phyloP scores from a whole-genome alignment of 2,113 vertebrate genomes.

The Bubo scandiacus region DNA sequence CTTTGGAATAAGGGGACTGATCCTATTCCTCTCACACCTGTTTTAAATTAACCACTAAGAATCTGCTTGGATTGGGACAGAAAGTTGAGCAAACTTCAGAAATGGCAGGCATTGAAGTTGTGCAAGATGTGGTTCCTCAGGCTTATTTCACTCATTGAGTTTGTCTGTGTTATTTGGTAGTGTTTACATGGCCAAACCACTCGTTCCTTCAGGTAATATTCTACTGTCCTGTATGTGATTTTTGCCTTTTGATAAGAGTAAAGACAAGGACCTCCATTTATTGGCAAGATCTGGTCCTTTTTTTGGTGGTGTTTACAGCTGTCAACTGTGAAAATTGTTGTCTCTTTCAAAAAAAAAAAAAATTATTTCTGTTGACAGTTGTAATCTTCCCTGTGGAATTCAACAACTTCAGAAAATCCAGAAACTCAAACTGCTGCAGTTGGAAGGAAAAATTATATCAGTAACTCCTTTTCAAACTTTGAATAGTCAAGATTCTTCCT shows the following conservation, averaged over 20 bases:
- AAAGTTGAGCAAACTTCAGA: not conserved
- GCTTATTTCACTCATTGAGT: not conserved
- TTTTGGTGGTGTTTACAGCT: not conserved
- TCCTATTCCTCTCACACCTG: conserved; percentile 20
- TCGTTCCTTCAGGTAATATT: not conserved
- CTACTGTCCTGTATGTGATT: not conserved
- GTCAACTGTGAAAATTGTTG: not conserved
- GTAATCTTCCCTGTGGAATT: not conserved
- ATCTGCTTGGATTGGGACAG: not conserved
- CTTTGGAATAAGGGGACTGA: not conserved
- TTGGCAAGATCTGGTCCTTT: not conserved
- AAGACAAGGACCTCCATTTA: not conserved
- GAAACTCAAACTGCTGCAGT: not conserved
- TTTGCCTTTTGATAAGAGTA: not conserved
- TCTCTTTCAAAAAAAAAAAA: not conserved
- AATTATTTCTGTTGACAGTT: not conserved
- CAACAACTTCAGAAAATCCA: not conserved
- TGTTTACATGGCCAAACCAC: not conserved
- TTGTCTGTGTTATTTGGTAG: not conserved
- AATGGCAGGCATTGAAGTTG: not conserved
- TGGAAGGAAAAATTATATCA: not conserved
- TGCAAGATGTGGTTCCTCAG: not conserved
- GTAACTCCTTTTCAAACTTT: not conserved
- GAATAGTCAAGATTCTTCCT: not conserved
- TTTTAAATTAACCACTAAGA: not conserved